Percentiles rank a stretch among this genome's conserved stretches.
Conservation (phyloP, 2,888 invertebrate species). For the Erebia palarica region DNA sequence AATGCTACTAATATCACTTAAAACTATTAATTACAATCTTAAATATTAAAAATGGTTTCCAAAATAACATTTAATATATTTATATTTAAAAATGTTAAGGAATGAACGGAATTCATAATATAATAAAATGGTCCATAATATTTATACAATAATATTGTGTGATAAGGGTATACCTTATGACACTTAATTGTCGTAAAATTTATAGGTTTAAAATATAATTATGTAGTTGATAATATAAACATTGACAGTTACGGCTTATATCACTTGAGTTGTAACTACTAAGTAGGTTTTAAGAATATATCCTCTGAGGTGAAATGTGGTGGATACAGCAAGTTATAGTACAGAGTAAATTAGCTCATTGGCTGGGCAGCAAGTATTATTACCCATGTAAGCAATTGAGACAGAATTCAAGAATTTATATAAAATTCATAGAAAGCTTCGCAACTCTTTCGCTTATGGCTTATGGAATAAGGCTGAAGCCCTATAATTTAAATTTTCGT, state of each 20-base stretch:
- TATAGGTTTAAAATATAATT: too few species aligned
- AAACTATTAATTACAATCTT: background rate
- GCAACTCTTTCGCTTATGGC: too few species aligned
- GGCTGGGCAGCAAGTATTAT: too few species aligned
- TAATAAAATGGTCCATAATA: background rate
- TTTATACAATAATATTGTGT: too few species aligned
- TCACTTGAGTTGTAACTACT: background rate
- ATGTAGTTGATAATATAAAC: background rate
- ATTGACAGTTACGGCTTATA: background rate
- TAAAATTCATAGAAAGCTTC: too few species aligned
- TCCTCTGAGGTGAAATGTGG: background rate
- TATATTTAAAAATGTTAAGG: slow-evolving; percentile 1
- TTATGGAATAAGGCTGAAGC: too few species aligned
- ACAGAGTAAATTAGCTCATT: background rate
- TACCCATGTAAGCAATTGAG: too few species aligned
- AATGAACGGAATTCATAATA: slow-evolving; percentile 6
- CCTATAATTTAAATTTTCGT: background rate
- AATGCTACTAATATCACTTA: slow-evolving; percentile 14
- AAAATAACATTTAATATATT: background rate
- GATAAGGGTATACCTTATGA: background rate
- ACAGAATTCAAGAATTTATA: too few species aligned
- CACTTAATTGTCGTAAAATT: background rate
- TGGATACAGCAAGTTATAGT: background rate
- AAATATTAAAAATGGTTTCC: slow-evolving; percentile 5
- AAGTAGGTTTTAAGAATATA: background rate